Base-by-base conservation (phyloP, 2,888 invertebrate genomes). In the Gymnosoma rotundatum region DNA sequence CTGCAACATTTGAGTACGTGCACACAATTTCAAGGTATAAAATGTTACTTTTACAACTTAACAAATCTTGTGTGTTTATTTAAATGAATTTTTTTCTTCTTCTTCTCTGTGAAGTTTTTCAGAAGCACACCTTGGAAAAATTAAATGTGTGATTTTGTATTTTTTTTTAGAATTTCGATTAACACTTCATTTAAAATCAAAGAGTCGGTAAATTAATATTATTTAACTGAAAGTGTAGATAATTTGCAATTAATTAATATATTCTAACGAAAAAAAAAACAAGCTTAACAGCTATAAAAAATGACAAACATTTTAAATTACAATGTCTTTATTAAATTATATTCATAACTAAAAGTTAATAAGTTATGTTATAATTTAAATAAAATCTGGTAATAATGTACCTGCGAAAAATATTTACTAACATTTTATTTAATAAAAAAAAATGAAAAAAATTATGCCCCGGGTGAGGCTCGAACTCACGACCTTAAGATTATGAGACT, bases 401-500 rank as follows among this genome's bases (percentile, higher is more conserved):
- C n/a, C n/a, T n/a, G n/a, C n/a, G n/a, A n/a, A n/a, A n/a, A n/a
- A n/a, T n/a, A n/a, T n/a, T n/a, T n/a, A n/a, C n/a, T 48, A 7
- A 48, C 3, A 48, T 2, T 32, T 20, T 18, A 6, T 52, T 52
- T 20, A 52, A 16, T 3, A 63, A 64, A 56, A 74, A 66, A 56
- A 56, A 20, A 20, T 20, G 21, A 45, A 87, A 88, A 88, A 88
- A 87, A 63, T 10, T 45, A 86, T 89, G 90, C 89, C 89, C 89
- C 89, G 90, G 88, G 89, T 90, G 90, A 90, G 90, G 90, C 88
- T 89, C 88, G 90, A 90, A 90, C 90, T 90, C 90, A 90, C 90
- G 90, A 90, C 89, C 89, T 90, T 90, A 90, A 90, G 89, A 90
- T 90, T 90, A 90, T 90, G 89, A 90, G 89, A 90, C 89, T 90